Evolutionary conservation across 2,797 vertebrate species (phyloP), one percentile per base, ranked within the genome.

Genomic region (Carcharodon carcharias): DNA sequence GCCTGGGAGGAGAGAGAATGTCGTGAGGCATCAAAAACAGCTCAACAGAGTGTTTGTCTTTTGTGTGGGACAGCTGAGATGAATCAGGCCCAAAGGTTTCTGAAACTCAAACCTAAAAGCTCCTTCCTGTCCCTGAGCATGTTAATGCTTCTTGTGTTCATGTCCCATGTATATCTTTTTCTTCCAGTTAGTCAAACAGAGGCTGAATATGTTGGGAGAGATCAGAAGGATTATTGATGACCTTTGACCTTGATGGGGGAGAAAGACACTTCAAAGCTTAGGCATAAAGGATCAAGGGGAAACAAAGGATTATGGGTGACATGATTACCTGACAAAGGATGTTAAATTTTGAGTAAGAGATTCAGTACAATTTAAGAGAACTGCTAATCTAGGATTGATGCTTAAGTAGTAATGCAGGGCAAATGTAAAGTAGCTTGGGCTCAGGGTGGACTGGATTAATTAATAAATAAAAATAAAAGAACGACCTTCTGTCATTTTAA

Each of bases 321-420:
- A 97, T 97, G 97, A 97, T 98, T 98, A 98, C 98, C 98, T 98
- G 98, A 97, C 98, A 97, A 98, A 98, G 98, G 98, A 98, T 98
- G 97, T 96, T 91, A 98, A 98, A 98, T 98, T 98, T 97, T 97
- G 98, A 98, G 98, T 98, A 97, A 96, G 98, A 97, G 97, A 98
- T 98, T 98, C 98, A 97, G 97, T 97, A 98, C 98, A 98, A 98
- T 98, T 96, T 98, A 98, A 98, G 97, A 98, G 97, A 98, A 98
- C 97, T 97, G 97, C 98, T 98, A 98, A 98, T 98, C 98, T 98
- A 97, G 98, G 98, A 98, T 98, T 98, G 98, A 97, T 97, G 97
- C 97, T 97, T 97, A 97, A 98, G 97, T 97, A 97, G 97, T 77
- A 97, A 97, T 97, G 97, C 97, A 97, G 97, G 97, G 97, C 97